phyloP scores from a whole-genome alignment of 2,797 vertebrate species.

The Pteronotus mesoamericanus region DNA sequence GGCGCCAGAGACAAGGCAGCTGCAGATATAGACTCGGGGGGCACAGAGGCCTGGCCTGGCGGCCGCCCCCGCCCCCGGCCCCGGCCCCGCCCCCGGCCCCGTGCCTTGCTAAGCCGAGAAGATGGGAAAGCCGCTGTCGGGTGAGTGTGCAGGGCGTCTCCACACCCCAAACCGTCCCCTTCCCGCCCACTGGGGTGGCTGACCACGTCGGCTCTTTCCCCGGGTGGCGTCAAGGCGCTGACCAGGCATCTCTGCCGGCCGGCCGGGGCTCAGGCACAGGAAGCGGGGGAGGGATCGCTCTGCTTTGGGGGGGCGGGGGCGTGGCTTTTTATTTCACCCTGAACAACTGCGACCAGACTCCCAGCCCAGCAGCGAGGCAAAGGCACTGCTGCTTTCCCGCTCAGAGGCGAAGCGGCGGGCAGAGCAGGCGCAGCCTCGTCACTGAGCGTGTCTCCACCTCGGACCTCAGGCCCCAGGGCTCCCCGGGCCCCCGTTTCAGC shows the following conservation, averaged over 20 bases:
- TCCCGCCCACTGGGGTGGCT: neutral
- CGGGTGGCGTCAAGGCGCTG: neutral
- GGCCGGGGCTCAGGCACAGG: neutral
- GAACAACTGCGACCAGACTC: neutral
- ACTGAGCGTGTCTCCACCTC: neutral
- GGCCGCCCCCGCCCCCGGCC: too few species aligned
- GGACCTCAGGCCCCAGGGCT: neutral
- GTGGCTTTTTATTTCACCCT: neutral
- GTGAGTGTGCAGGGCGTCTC: too few species aligned
- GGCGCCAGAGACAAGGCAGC: rapidly evolving
- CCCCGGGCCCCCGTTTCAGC: neutral
- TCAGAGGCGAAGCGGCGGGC: too few species aligned
- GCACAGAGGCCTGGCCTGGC: rapidly evolving
- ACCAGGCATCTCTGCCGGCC: neutral
- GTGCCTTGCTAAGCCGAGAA: neutral
- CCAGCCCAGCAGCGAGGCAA: neutral
- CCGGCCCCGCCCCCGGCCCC: too few species aligned
- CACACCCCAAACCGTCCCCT: neutral
- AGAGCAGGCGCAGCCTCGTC: neutral
- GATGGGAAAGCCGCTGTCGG: neutral
- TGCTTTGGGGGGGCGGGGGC: neutral
- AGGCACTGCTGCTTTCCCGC: neutral
- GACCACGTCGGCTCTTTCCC: neutral
- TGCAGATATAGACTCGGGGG: too few species aligned
- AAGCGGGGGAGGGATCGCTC: rapidly evolving